Base-by-base conservation (phyloP, 2,888 invertebrate genomes). In the Polydesmus complanatus region DNA sequence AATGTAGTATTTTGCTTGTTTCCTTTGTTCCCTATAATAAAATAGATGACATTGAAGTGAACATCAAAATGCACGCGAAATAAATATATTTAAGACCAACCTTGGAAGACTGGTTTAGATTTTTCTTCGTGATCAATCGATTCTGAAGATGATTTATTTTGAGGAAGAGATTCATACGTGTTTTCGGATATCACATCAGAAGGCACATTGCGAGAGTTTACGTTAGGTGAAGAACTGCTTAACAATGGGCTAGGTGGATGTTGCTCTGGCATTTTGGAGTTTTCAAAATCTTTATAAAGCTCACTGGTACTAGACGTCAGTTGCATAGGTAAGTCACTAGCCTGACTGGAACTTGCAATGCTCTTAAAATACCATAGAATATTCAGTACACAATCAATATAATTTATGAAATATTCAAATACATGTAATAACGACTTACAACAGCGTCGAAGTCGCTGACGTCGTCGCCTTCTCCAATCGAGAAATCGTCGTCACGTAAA, bases 291-390 rank as follows among this genome's bases (percentile, higher is more conserved):
- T 37, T 14, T 37, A 37, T 37, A 37, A 8, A 37, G 14, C 14
- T 37, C 37, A 37, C 37, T 37, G 37, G 37, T 37, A 37, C 37
- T 37, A 37, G 37, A 37, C 14, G 37, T 37, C 37, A 37, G 37
- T 37, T 37, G 37, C 14, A 14, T 8, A 37, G 37, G 37, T 14
- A 25, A 27, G 37, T 60, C 60, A 23, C 37, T 27, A 8, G 54
- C 54, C 11, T 54, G 54, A 27, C 54, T 54, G 21, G 60, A 60
- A 37, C 60, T 60, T 23, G 60, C 54, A 48, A 26, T 54, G 47
- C 60, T 60, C 60, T 60, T 51, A 21, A 22, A 51, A 51, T 21
- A n/a, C n/a, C n/a, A n/a, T n/a, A n/a, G n/a, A n/a, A n/a, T n/a
- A n/a, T n/a, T n/a, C n/a, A n/a, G n/a, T n/a, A n/a, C n/a, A n/a